phyloP scores from a whole-genome alignment of 2,888 invertebrate genomes.

The Nasonovia ribisnigri region DNA sequence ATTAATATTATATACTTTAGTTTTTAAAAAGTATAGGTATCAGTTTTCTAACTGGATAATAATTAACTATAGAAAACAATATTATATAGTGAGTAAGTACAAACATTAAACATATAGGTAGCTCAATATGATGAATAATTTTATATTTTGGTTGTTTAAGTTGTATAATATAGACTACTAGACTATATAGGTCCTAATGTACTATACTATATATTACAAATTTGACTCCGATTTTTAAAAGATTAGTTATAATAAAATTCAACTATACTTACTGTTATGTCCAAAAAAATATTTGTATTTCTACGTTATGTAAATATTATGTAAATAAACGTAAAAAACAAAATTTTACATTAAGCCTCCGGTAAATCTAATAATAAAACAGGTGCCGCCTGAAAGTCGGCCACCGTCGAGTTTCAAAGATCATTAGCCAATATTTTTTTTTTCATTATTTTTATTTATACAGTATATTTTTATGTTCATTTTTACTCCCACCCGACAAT shows the following conservation, averaged over 20 bases:
- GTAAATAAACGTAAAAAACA: slow-evolving; percentile 29
- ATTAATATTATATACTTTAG: not conserved
- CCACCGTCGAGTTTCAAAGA: slow-evolving; percentile 59
- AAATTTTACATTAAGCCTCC: slow-evolving; percentile 56
- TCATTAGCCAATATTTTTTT: slow-evolving; percentile 65
- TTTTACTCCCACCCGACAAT: slow-evolving; percentile 54
- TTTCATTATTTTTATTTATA: slow-evolving; percentile 58
- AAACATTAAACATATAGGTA: not conserved
- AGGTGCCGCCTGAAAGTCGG: slow-evolving; percentile 62
- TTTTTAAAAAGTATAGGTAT: not conserved
- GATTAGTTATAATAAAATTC: not conserved
- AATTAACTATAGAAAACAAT: not conserved
- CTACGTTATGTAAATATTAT: not conserved
- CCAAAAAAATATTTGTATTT: not conserved
- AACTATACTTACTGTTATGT: not conserved
- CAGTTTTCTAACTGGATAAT: not conserved
- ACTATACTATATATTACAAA: not conserved
- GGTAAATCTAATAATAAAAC: slow-evolving; percentile 65
- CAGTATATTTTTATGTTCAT: slow-evolving; percentile 64
- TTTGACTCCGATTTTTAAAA: not conserved
- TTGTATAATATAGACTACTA: not conserved
- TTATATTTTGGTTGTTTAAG: not conserved
- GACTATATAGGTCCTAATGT: not conserved
- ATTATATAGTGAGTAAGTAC: not conserved
- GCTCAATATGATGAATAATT: not conserved